phyloP scores from a whole-genome alignment of 2,797 vertebrate genomes.

The Sternarchorhynchus goeldii region DNA sequence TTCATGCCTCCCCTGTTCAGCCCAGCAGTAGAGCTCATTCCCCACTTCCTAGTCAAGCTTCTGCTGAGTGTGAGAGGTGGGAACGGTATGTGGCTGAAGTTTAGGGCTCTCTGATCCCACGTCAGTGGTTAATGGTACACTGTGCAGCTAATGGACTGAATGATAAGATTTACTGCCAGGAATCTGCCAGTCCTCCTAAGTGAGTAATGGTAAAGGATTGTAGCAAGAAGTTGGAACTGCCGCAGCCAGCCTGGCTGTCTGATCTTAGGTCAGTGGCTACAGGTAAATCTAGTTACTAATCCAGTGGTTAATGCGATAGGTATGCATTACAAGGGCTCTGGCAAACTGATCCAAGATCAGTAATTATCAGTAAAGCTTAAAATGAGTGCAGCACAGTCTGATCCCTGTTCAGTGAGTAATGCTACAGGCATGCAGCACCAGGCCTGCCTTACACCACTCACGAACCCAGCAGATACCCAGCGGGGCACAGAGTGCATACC shows the following conservation, averaged over 20 bases:
- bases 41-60: background rate
- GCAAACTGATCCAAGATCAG: background rate
- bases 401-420: conserved; percentile 8
- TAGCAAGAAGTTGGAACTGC: no score
- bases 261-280: background rate
- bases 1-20: background rate
- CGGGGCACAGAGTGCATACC: background rate
- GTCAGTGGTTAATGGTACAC: no score
- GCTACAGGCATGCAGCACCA: conserved; percentile 14
- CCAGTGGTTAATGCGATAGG: background rate
- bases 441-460: background rate
- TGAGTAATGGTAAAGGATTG: no score
- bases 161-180: no score
- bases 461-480: conserved; percentile 17
- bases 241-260: background rate
- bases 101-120: background rate
- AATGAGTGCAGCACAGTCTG: background rate
- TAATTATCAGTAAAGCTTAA: background rate
- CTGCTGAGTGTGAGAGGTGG: conserved; percentile 38
- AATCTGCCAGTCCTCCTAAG: no score
- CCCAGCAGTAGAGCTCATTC: background rate
- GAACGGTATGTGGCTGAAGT: conserved; percentile 26
- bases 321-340: background rate
- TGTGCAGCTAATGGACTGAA: background rate
- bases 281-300: background rate